phyloP scores from a whole-genome alignment of 2,113 vertebrate species.

The Eulemur rufifrons region DNA sequence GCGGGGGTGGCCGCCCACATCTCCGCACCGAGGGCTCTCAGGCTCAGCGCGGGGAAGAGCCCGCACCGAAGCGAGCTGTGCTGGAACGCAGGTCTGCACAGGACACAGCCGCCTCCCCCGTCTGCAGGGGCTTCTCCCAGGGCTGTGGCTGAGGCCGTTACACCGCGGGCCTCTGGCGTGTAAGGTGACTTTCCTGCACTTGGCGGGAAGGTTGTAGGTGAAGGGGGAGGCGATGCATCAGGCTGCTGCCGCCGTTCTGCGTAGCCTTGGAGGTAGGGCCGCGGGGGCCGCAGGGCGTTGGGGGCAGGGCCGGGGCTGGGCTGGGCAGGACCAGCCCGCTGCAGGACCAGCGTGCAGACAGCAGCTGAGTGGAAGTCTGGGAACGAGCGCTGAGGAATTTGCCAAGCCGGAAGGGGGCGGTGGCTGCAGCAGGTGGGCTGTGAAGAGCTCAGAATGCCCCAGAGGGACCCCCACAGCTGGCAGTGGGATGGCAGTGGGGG shows the following conservation, averaged over 20 bases:
- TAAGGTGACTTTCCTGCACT: background rate
- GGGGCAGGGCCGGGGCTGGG: no score
- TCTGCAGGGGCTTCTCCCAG: background rate
- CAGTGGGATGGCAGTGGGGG: background rate
- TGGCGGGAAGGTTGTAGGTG: background rate
- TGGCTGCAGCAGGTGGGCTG: background rate
- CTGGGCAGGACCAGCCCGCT: background rate
- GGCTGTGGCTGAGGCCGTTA: background rate
- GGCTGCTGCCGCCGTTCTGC: background rate
- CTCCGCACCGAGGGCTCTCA: background rate
- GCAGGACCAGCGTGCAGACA: background rate
- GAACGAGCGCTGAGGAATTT: background rate
- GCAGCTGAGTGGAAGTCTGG: background rate
- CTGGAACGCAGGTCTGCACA: background rate
- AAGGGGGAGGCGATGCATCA: background rate
- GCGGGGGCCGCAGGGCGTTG: background rate
- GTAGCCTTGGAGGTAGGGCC: background rate
- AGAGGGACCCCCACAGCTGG: background rate
- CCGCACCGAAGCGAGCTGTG: background rate
- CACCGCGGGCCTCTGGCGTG: fast-evolving
- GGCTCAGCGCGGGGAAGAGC: background rate
- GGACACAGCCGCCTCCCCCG: background rate
- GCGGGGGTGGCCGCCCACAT: background rate
- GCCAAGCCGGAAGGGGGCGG: fast-evolving
- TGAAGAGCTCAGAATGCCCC: background rate